phyloP scores from a whole-genome alignment of 2,888 invertebrate genomes.

The Morpho helenor region DNA sequence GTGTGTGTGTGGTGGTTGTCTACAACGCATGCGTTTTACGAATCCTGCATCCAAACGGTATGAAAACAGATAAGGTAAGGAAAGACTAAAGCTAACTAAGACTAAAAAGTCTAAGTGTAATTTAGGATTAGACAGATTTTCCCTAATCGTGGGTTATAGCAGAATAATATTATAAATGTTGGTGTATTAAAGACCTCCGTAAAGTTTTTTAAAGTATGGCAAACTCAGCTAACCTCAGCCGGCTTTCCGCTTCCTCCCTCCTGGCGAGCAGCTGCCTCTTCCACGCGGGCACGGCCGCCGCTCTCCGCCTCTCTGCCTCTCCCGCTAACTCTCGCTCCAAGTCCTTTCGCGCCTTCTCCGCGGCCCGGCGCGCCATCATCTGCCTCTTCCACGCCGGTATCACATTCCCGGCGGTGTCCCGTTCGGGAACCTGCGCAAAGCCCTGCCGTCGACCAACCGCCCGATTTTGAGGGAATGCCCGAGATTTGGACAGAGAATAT shows the following conservation, averaged over 20 bases:
- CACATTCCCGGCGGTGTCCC: slow-evolving; percentile 91
- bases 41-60: no score
- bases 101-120: no score
- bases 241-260: slow-evolving; percentile 87
- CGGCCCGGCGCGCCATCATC: slow-evolving; percentile 96
- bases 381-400: slow-evolving; percentile 98
- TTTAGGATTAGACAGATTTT: no score
- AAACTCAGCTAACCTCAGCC: slow-evolving; percentile 85
- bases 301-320: slow-evolving; percentile 90
- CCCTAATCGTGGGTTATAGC: no score
- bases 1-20: no score
- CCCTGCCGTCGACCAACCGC: slow-evolving; percentile 71
- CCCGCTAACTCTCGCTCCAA: slow-evolving; percentile 90
- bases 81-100: no score
- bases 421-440: slow-evolving; percentile 89
- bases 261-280: slow-evolving; percentile 92
- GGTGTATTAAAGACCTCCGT: no score
- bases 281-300: slow-evolving; percentile 95
- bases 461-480: slow-evolving; percentile 39
- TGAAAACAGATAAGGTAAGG: no score
- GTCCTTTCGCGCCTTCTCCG: slow-evolving; percentile 94
- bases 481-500: slow-evolving; percentile 20
- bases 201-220: no score
- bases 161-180: no score
- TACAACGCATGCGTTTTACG: no score